Evolutionary conservation across 2,797 vertebrate genomes (phyloP).

Genomic region (Chromobotia macracanthus): DNA sequence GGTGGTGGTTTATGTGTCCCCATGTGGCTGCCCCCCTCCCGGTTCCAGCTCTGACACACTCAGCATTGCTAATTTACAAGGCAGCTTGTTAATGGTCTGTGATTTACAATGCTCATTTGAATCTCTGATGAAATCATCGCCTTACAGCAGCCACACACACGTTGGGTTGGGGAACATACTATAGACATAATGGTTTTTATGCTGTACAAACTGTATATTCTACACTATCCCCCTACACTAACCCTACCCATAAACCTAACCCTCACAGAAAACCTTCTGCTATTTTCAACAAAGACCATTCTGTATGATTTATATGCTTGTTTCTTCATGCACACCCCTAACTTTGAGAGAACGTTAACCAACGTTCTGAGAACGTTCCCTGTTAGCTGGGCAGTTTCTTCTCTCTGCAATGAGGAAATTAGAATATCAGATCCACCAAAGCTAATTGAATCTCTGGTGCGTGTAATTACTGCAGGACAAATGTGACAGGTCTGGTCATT

Average conservation of each 20-base stretch:
- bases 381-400: no score
- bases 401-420: conserved; percentile 82
- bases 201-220: no score
- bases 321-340: no score
- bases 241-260: no score
- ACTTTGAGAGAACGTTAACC: no score
- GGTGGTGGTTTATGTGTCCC: conserved; percentile 67
- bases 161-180: no score
- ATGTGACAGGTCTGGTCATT: conserved; percentile 94
- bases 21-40: conserved; percentile 34
- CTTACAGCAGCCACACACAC: conserved; percentile 51
- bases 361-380: no score
- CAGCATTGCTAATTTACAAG: conserved; percentile 76
- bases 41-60: conserved; percentile 34
- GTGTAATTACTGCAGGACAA: conserved; percentile 93
- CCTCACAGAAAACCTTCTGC: no score
- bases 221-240: no score
- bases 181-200: neutral
- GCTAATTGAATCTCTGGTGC: conserved; percentile 94
- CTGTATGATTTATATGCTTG: no score
- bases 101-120: conserved; percentile 81
- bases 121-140: conserved; percentile 79
- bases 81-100: conserved; percentile 77
- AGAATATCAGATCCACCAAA: conserved; percentile 87
- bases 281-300: no score